Evolutionary conservation across 2,888 invertebrate genomes (phyloP).

Genomic region (Erebia aethiops): DNA sequence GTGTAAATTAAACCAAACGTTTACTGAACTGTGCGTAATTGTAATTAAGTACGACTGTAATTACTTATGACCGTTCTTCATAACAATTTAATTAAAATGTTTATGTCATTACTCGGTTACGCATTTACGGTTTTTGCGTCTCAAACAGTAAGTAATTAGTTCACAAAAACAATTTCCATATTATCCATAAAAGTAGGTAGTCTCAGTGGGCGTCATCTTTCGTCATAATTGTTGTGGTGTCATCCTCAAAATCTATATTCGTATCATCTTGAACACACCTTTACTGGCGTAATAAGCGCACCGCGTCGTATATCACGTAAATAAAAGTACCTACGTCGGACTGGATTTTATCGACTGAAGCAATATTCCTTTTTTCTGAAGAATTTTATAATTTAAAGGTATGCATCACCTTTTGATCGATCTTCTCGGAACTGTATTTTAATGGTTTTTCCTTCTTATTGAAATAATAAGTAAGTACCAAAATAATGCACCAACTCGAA

Average conservation of each 20-base stretch:
- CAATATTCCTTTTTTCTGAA: slow-evolving; percentile 39
- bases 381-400: slow-evolving; percentile 30
- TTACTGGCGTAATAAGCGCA: slow-evolving; percentile 38
- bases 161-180: neutral
- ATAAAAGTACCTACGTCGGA: slow-evolving; percentile 57
- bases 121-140: neutral
- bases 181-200: neutral
- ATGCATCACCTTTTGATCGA: slow-evolving; percentile 24
- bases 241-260: slow-evolving; percentile 14
- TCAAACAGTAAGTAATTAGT: neutral
- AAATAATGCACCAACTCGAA: neutral
- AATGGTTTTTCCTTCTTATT: slow-evolving; percentile 13
- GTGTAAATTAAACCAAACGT: no score
- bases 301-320: slow-evolving; percentile 48
- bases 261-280: slow-evolving; percentile 47
- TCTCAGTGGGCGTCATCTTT: neutral
- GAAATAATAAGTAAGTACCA: slow-evolving; percentile 1
- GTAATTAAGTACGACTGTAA: no score
- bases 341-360: slow-evolving; percentile 63
- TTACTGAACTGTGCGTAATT: no score
- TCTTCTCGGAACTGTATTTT: slow-evolving; percentile 17
- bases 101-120: neutral
- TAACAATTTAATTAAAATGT: neutral
- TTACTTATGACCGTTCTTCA: no score
- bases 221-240: slow-evolving; percentile 13